Percentiles rank a stretch among this genome's conserved stretches.
Conservation (phyloP, 2,113 vertebrate species). For the Vanacampus margaritifer region DNA sequence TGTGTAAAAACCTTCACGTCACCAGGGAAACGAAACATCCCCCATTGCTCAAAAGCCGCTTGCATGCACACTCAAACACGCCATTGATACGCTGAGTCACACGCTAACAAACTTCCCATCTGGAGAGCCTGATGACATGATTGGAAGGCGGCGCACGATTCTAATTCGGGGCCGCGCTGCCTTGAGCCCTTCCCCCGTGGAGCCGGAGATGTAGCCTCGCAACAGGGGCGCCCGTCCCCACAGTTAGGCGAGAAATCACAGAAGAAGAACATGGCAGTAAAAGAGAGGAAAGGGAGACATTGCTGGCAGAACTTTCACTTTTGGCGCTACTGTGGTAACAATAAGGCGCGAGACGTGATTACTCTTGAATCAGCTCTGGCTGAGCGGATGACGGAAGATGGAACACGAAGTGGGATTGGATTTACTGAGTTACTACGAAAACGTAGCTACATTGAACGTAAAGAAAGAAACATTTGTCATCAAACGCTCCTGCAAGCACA, state of each 20-base stretch:
- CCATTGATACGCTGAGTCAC: constrained; percentile 7
- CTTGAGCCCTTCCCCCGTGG: constrained; percentile 18
- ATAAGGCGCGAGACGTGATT: neutral
- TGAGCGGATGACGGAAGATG: no score
- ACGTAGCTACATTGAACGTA: no score
- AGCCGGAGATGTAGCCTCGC: constrained; percentile 35
- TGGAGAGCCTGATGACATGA: constrained; percentile 46
- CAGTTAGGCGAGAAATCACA: constrained; percentile 42
- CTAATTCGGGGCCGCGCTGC: constrained; percentile 20
- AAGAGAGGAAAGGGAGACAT: neutral
- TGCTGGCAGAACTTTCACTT: neutral
- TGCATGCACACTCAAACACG: neutral
- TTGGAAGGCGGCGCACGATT: constrained; percentile 49
- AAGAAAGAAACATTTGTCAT: no score
- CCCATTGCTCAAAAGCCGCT: neutral
- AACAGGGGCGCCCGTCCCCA: constrained; percentile 33
- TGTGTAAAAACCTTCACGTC: neutral
- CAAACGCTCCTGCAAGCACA: no score
- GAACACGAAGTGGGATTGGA: no score
- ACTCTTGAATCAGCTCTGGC: neutral
- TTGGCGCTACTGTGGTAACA: neutral
- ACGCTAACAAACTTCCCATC: constrained; percentile 26
- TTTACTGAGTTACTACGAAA: no score
- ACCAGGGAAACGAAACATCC: neutral
- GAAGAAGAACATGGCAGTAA: constrained; percentile 19